Evolutionary conservation across 1,140 invertebrate species (phyloP).

Genomic region (Magallana ariakensis): DNA sequence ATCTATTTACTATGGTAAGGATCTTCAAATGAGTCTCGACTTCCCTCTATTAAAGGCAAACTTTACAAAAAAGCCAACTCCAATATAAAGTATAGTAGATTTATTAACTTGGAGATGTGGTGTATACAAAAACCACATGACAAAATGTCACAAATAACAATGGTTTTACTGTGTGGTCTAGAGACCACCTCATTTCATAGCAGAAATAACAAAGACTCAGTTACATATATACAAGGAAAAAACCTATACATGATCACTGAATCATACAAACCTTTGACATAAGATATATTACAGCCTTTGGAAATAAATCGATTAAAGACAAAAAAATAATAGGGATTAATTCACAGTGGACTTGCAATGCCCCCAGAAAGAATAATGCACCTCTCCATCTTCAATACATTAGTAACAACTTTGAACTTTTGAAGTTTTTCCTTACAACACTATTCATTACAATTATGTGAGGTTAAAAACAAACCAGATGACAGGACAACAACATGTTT

Average conservation of each 20-base stretch:
- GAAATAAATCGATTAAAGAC: neutral
- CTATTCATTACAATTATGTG: neutral
- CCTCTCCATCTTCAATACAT: neutral
- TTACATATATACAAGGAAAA: neutral
- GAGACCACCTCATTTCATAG: neutral
- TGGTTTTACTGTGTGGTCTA: slow-evolving; percentile 15
- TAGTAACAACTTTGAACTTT: neutral
- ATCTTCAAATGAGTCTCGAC: no score
- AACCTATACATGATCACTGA: neutral
- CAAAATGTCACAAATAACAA: slow-evolving; percentile 16
- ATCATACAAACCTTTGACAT: neutral
- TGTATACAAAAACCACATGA: slow-evolving; percentile 31
- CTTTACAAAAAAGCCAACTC: neutral
- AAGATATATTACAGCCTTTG: neutral
- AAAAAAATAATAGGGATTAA: neutral
- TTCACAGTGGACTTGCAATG: slow-evolving; percentile 9
- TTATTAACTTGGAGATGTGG: slow-evolving; percentile 36
- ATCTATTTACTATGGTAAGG: no score
- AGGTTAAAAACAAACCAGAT: slow-evolving; percentile 15
- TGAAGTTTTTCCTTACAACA: neutral
- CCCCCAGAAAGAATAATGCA: slow-evolving; percentile 6
- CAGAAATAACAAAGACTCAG: slow-evolving; percentile 26
- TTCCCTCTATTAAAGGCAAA: no score
- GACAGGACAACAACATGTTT: neutral
- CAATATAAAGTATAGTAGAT: slow-evolving; percentile 27